These are phyloP conservation scores for Callitettix versicolor DNA, from an alignment of 1,140 invertebrate genomes.

Conservation along the genomic window DNA sequence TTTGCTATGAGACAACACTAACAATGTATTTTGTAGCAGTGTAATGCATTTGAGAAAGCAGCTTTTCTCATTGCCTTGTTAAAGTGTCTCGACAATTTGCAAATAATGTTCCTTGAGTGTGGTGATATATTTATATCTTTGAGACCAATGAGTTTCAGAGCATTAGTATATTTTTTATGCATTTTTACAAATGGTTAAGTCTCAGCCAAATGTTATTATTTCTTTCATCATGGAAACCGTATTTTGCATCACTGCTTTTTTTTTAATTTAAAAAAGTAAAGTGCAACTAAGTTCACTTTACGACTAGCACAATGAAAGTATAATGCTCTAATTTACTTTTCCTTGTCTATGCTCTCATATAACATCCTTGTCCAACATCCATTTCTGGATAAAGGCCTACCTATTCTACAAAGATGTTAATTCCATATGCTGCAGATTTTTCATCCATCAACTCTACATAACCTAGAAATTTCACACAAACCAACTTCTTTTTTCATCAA, in stretches of 20 bases:
- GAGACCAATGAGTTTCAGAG: constrained; percentile 8
- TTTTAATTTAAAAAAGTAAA: background rate
- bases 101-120: background rate
- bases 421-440: background rate
- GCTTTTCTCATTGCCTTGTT: background rate
- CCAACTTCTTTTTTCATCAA: constrained; percentile 17
- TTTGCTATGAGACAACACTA: background rate
- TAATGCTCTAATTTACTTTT: background rate
- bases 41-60: background rate
- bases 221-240: constrained; percentile 6
- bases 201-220: constrained; percentile 7
- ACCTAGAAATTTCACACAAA: constrained; percentile 27
- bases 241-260: constrained; percentile 3
- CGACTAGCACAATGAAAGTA: constrained; percentile 4
- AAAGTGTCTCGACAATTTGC: background rate
- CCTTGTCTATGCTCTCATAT: constrained; percentile 3
- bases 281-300: background rate
- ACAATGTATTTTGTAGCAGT: background rate
- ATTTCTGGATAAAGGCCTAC: constrained; percentile 4
- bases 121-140: constrained; percentile 1
- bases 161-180: constrained; percentile 1
- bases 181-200: constrained; percentile 1
- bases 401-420: background rate
- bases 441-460: constrained; percentile 22
- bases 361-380: constrained; percentile 20